phyloP scores from a whole-genome alignment of 2,797 vertebrate genomes.

The Chromis chromis region DNA sequence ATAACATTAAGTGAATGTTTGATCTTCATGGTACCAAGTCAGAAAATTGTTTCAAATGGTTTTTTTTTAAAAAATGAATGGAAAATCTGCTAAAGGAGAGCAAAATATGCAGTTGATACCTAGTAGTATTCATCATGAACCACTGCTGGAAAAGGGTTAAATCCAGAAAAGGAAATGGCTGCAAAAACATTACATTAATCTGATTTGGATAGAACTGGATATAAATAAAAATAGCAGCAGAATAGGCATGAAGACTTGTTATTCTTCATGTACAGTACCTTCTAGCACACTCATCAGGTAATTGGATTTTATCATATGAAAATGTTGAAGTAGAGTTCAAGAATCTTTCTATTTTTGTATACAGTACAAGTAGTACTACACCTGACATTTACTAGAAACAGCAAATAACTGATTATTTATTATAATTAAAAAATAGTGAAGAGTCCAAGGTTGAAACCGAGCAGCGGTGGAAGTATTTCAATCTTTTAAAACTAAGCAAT shows the following conservation, averaged over 20 bases:
- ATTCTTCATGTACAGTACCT: neutral
- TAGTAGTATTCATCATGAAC: neutral
- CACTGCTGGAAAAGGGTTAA: neutral
- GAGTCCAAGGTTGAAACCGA: too few relatives aligned
- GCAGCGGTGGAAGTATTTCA: too few relatives aligned
- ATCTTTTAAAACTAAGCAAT: too few relatives aligned
- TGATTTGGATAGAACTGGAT: neutral
- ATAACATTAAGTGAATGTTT: conserved; percentile 4
- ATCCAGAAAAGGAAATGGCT: neutral
- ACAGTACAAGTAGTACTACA: neutral
- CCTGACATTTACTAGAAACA: neutral
- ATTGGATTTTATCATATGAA: neutral
- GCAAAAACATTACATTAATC: neutral
- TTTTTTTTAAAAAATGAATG: neutral
- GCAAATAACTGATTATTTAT: neutral
- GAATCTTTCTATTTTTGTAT: neutral
- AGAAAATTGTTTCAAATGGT: neutral
- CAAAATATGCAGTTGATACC: neutral
- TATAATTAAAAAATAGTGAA: neutral
- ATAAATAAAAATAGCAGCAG: neutral
- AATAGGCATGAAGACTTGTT: neutral
- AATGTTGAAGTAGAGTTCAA: neutral
- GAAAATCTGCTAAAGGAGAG: neutral
- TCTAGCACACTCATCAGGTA: neutral
- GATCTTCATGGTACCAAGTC: neutral